Conservation (phyloP, 2,797 vertebrate genomes). For the Acrossocheilus wenchowensis region DNA sequence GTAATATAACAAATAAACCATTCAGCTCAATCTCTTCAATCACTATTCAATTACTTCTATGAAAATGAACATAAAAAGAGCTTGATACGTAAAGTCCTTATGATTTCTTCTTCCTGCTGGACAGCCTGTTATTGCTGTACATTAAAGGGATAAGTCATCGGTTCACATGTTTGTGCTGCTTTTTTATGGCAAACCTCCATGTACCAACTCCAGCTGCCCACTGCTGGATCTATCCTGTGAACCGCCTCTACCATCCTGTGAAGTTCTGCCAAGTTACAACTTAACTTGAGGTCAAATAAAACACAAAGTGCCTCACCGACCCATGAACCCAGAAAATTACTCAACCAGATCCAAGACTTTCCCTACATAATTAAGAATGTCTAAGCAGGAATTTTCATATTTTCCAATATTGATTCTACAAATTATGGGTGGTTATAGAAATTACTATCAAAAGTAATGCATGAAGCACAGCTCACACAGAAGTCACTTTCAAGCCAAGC, state of each 20-base stretch:
- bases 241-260: not conserved
- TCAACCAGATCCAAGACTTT: not conserved
- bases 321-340: not conserved
- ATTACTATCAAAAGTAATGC: not conserved
- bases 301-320: not conserved
- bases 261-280: not conserved
- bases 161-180: not conserved
- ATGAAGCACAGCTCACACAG: not conserved
- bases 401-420: not conserved
- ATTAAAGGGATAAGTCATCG: not conserved
- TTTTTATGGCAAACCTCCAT: slow-evolving; percentile 7
- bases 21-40: not conserved
- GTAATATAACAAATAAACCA: not conserved
- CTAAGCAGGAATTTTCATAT: not conserved
- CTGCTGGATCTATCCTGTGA: slow-evolving; percentile 8
- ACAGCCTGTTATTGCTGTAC: not conserved
- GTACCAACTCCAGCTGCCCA: slow-evolving; percentile 18
- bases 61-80: not conserved
- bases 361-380: slow-evolving; percentile 1
- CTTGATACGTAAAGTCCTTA: not conserved
- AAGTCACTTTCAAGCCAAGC: not conserved
- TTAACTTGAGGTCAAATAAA: slow-evolving; percentile 13
- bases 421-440: not conserved
- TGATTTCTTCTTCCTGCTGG: not conserved
- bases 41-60: not conserved